phyloP scores from a whole-genome alignment of 2,113 vertebrate species.

The Sylvilagus bachmani region DNA sequence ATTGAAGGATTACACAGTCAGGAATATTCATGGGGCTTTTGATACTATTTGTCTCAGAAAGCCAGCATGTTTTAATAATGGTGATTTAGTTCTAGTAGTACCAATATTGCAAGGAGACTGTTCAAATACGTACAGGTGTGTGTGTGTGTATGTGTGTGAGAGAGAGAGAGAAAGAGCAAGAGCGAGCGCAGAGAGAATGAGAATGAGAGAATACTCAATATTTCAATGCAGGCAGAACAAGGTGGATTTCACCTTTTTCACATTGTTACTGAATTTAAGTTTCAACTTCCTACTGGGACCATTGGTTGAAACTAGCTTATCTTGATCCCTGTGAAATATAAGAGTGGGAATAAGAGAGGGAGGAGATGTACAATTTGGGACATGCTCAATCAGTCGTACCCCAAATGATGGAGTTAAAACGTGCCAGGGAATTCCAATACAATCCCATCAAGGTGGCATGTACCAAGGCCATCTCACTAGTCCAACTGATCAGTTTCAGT shows the following conservation, averaged over 20 bases:
- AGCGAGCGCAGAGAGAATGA: background rate
- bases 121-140: background rate
- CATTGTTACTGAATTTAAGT: background rate
- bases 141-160: background rate
- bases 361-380: no score
- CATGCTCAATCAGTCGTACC: no score
- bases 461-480: no score
- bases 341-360: no score
- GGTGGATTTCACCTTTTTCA: background rate
- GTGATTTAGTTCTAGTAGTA: conserved; percentile 32
- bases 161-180: no score
- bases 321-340: no score
- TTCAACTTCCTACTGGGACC: background rate
- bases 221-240: background rate
- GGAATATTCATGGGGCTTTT: conserved; percentile 12
- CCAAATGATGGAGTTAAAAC: no score
- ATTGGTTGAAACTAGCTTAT: conserved; percentile 15
- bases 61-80: conserved; percentile 19
- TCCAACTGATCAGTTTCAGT: no score
- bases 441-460: no score
- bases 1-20: conserved; percentile 37
- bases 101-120: background rate
- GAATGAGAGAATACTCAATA: background rate
- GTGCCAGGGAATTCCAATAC: no score
- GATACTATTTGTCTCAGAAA: conserved; percentile 49